Evolutionary conservation across 2,797 vertebrate species (phyloP), one percentile per base, ranked within the genome.

Genomic region (Lithobates sylvaticus): DNA sequence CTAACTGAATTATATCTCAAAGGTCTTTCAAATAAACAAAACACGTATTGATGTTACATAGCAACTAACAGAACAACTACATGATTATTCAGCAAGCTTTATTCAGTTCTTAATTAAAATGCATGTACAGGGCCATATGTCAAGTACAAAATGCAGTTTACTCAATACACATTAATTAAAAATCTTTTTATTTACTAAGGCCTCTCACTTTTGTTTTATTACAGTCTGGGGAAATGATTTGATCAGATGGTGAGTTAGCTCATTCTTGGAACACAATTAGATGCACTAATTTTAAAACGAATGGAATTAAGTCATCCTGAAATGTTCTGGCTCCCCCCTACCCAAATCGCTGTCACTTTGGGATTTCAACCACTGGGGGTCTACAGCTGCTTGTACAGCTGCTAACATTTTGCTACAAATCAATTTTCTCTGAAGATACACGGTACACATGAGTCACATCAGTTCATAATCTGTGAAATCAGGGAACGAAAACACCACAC

Each of bases 111-210:
- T 86, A 86, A 86, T 86, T 86, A 86, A 86, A 86, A 77, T 83
- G 68, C 78, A 78, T 87, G 80, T 83, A 72, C 80, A 39, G 54
- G 76, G 69, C 75, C 68, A 78, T 83, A 83, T 87, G 85, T 87
- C 85, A 87, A 87, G 85, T 73, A 73, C 75, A 87, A 78, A 86
- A 76, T 82, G 50, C 42, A 77, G 85, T 78, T 87, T 83, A 87
- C 76, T 87, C 85, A 87, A 83, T 87, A 83, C 79, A 73, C 73
- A 76, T 86, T 86, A 86, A 86, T 86, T 86, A 86, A 81, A 82
- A 86, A 72, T 72, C 79, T 71, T 83, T 86, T 73, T 86, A 72
- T 86, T 82, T 86, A 77, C 73, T 47, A 82, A 65, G 36, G 79
- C 71, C 79, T 77, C 74, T 64, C 78, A 76, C 39, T 36, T 64